Percentiles rank a stretch among this genome's conserved stretches.
phyloP scores from a whole-genome alignment of 2,888 invertebrate genomes.

The Dendrolimus houi region DNA sequence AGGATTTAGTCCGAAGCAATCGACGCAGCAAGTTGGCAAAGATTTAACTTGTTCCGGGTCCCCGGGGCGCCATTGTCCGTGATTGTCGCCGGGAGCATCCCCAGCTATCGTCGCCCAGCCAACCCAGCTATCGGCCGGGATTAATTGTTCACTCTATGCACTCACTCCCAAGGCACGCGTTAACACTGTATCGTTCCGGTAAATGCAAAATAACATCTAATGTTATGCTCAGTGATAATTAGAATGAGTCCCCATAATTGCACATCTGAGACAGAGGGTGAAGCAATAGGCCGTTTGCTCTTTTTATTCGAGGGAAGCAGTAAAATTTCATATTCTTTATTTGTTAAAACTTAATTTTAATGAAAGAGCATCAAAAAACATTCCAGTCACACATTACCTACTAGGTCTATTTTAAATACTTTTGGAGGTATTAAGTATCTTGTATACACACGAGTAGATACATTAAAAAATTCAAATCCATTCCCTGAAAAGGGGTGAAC shows the following conservation, averaged over 20 bases:
- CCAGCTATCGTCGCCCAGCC: conserved; percentile 16
- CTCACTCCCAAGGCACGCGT: conserved; percentile 61
- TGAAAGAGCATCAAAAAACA: no score
- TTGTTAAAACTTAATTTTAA: no score
- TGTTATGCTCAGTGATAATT: conserved; percentile 59
- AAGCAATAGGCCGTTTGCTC: no score
- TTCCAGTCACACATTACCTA: no score
- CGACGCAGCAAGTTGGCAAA: conserved; percentile 50
- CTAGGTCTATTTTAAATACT: no score
- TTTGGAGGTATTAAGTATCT: no score
- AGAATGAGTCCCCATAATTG: conserved; percentile 19
- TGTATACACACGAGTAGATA: no score
- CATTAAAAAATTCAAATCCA: no score
- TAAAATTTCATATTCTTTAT: no score
- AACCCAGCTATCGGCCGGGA: conserved; percentile 27
- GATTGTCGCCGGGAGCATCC: conserved; percentile 63
- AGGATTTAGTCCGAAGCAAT: not conserved
- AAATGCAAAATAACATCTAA: conserved; percentile 65
- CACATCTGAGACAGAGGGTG: not conserved
- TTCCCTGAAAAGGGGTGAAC: no score
- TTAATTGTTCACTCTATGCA: conserved; percentile 66
- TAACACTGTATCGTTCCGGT: conserved; percentile 49
- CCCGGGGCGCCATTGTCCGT: conserved; percentile 60
- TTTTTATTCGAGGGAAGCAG: no score
- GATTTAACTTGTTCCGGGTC: conserved; percentile 66